phyloP scores from a whole-genome alignment of 1,140 invertebrate genomes.

The Scaptomyza montana region DNA sequence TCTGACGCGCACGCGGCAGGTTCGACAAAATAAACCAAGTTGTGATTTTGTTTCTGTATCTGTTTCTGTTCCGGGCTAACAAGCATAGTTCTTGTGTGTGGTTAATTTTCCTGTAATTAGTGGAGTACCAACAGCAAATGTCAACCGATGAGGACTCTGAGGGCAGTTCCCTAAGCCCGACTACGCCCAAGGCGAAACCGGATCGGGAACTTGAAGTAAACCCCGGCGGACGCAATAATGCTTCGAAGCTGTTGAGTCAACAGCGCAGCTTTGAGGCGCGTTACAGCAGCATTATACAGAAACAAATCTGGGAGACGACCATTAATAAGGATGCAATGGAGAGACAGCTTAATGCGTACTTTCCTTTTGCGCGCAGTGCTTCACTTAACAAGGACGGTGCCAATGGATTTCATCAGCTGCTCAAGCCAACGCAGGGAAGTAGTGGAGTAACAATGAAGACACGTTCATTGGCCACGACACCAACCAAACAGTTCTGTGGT shows the following conservation, averaged over 20 bases:
- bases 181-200: slow-evolving; percentile 39
- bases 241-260: slow-evolving; percentile 60
- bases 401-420: slow-evolving; percentile 31
- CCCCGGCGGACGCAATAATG: slow-evolving; percentile 32
- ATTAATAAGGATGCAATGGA: slow-evolving; percentile 77
- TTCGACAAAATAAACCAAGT: slow-evolving; percentile 26
- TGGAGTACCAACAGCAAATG: slow-evolving; percentile 44
- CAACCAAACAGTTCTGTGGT: slow-evolving; percentile 42
- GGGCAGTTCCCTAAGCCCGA: slow-evolving; percentile 61
- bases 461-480: slow-evolving; percentile 59
- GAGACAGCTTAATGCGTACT: slow-evolving; percentile 72
- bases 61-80: slow-evolving; percentile 29
- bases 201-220: slow-evolving; percentile 34
- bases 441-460: slow-evolving; percentile 11
- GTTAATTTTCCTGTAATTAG: slow-evolving; percentile 77
- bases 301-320: slow-evolving; percentile 78
- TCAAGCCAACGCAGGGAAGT: slow-evolving; percentile 21
- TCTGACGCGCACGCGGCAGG: slow-evolving; percentile 60
- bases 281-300: slow-evolving; percentile 74
- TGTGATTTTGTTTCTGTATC: background rate
- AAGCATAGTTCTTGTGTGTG: slow-evolving; percentile 54
- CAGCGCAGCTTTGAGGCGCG: slow-evolving; percentile 77
- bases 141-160: slow-evolving; percentile 66
- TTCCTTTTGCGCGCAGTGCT: slow-evolving; percentile 68
- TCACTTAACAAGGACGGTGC: slow-evolving; percentile 60